A percentile compares a stretch with the other conserved stretches of the same genome.
phyloP scores from a whole-genome alignment of 2,888 invertebrate species.

The Campopleginae sp. region DNA sequence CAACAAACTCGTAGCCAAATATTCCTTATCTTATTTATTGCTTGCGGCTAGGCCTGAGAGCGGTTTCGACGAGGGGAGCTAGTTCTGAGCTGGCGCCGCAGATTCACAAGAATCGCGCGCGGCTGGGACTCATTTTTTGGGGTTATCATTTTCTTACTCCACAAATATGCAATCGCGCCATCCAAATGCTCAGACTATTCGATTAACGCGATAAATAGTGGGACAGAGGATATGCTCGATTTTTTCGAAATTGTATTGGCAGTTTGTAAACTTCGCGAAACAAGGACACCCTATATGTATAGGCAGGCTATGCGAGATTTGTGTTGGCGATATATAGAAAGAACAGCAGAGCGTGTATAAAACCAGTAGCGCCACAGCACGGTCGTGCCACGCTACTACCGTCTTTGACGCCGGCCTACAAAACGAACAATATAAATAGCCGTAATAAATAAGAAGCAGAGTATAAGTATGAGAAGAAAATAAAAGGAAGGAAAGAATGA shows the following conservation, averaged over 20 bases:
- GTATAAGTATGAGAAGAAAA: conserved; percentile 10
- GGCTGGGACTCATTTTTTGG: background rate
- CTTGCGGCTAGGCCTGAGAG: too few relatives aligned
- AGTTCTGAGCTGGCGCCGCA: too few relatives aligned
- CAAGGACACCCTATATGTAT: background rate
- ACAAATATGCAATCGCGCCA: background rate
- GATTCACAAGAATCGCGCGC: too few relatives aligned
- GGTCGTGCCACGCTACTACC: conserved; percentile 27
- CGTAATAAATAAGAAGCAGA: conserved; percentile 50
- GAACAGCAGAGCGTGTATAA: conserved; percentile 13
- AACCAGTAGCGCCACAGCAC: conserved; percentile 58
- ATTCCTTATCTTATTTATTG: background rate
- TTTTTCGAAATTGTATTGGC: background rate
- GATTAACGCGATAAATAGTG: too few relatives aligned
- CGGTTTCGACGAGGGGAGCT: too few relatives aligned
- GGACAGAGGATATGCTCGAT: background rate
- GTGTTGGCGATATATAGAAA: conserved; percentile 2
- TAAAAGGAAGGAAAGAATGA: conserved; percentile 36
- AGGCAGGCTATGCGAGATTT: background rate
- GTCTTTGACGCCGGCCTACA: conserved; percentile 55
- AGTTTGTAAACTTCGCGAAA: background rate
- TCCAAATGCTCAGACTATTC: too few relatives aligned
- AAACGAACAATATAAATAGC: conserved; percentile 52
- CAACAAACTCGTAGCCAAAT: background rate
- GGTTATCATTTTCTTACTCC: background rate